Evolutionary conservation across 2,113 vertebrate genomes (phyloP).

Genomic region (Anoplopoma fimbria): DNA sequence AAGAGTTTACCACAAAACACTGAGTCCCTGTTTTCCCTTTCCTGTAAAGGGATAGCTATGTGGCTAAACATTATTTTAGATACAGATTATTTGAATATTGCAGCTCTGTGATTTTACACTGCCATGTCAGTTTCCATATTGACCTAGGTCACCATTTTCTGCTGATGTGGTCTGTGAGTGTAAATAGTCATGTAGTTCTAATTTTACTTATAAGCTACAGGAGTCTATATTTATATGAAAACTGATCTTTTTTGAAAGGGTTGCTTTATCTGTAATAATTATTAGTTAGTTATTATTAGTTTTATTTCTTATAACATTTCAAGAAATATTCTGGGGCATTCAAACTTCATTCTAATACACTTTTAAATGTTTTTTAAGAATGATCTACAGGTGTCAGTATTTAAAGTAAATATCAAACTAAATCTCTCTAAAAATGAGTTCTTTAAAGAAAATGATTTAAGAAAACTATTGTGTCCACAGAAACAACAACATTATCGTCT

Average conservation of each 20-base stretch:
- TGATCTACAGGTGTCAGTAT: conserved; percentile 4
- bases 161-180: neutral
- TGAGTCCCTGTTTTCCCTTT: conserved; percentile 25
- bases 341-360: neutral
- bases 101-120: conserved; percentile 2
- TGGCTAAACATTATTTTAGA: conserved; percentile 42
- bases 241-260: neutral
- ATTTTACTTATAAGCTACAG: neutral
- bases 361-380: neutral
- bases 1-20: conserved; percentile 44
- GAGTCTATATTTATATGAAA: neutral
- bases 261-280: neutral
- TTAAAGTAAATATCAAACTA: neutral
- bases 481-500: neutral
- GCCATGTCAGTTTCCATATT: conserved; percentile 12
- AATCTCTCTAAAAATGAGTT: neutral
- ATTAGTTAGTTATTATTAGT: neutral
- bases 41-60: conserved; percentile 24
- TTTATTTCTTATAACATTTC: neutral
- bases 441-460: neutral
- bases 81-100: conserved; percentile 19
- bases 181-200: neutral
- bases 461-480: neutral
- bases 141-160: neutral
- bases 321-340: neutral